Base-by-base conservation (phyloP, 2,797 vertebrate genomes). In the Pangasius mekongensis region DNA sequence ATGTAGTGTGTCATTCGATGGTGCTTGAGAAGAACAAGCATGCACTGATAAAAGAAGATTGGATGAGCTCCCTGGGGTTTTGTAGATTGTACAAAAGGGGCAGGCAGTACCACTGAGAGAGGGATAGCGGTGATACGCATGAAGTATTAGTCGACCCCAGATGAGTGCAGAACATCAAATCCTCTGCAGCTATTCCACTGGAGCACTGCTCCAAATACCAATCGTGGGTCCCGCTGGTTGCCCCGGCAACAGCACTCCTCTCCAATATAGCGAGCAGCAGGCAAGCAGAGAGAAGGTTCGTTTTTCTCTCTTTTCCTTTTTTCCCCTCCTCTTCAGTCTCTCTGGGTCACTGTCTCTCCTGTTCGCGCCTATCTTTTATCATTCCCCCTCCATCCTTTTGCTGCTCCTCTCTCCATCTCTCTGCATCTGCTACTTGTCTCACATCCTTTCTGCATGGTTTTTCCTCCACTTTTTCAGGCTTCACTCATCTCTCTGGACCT, bases 201-300 rank as follows among this genome's bases (percentile, higher is more conserved):
- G 87, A 89, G 91, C 91, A 71, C 95, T 95, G 96, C 95, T 96
- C 95, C 95, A 96, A 96, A 96, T 95, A 96, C 95, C 95, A 93
- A 96, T 94, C 88, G 89, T 69, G 86, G 90, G 89, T 89, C 94
- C 93, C 92, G 93, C 94, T 88, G 94, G 96, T 97, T 95, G 93
- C 96, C 93, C 93, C 94, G 94, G 95, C 92, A 96, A 97, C 95
- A 93, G 93, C 95, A 95, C 95, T 96, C 95, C 94, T 95, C 94
- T 95, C 95, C 92, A 94, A 96, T 95, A 94, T 92, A 94, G 94
- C 83, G 71, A 94, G 95, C 93, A 91, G 94, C 90, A 90, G 93
- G 89, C 90, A 93, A 91, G 92, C 91, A 93, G 91, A 90, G 91
- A 88, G 86, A 87, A 24, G 49, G 71, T 74, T 88, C 87, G 43